Evolutionary conservation across 2,888 invertebrate species (phyloP).

Genomic region (Stenoptilia bipunctidactyla): DNA sequence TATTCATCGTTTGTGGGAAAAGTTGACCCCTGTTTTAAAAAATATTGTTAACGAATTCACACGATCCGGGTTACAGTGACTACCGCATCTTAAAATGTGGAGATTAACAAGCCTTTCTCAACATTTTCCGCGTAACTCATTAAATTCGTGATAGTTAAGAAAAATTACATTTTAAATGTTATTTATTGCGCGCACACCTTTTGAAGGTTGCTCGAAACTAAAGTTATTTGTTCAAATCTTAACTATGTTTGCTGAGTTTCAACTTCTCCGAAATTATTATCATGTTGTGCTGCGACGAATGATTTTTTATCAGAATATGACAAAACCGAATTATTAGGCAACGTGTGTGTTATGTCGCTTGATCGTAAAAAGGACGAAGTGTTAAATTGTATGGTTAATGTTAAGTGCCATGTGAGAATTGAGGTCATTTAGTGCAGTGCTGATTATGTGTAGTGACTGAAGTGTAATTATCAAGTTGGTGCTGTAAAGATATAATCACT

Average conservation of each 20-base stretch:
- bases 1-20: constrained; percentile 72
- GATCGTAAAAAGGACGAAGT: background rate
- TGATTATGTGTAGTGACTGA: constrained; percentile 16
- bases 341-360: constrained; percentile 29
- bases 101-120: background rate
- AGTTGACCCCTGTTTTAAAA: constrained; percentile 66
- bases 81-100: constrained; percentile 38
- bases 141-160: constrained; percentile 15
- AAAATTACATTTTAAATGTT: constrained; percentile 17
- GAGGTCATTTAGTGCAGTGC: constrained; percentile 22
- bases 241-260: constrained; percentile 56
- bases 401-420: constrained; percentile 18
- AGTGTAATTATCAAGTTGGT: constrained; percentile 11
- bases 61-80: constrained; percentile 46
- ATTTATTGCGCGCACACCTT: constrained; percentile 33
- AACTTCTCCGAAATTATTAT: constrained; percentile 57
- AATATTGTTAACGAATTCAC: constrained; percentile 69
- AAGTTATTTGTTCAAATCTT: constrained; percentile 54
- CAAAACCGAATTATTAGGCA: constrained; percentile 35
- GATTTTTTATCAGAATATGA: constrained; percentile 45
- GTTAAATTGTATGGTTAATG: background rate
- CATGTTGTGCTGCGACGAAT: constrained; percentile 46
- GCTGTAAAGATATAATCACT: constrained; percentile 10
- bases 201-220: constrained; percentile 50
- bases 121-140: background rate